Conservation (phyloP, 2,797 vertebrate species). For the Sciaenops ocellatus region DNA sequence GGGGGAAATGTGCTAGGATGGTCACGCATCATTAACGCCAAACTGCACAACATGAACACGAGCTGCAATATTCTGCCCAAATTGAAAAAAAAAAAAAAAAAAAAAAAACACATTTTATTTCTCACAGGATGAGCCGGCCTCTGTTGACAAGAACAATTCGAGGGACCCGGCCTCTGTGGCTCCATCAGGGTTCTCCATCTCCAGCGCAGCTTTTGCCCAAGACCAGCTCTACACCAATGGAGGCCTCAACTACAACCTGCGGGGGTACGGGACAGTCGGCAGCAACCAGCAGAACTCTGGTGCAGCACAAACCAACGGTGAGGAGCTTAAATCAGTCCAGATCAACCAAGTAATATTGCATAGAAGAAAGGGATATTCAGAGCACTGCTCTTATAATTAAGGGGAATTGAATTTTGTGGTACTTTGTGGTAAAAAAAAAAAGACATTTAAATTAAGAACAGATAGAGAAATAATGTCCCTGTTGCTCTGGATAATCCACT, state of each 20-base stretch:
- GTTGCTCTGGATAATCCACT: background rate
- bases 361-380: background rate
- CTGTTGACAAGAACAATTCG: constrained; percentile 90
- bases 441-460: background rate
- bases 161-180: constrained; percentile 89
- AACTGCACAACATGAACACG: constrained; percentile 30
- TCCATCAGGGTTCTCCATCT: constrained; percentile 92
- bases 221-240: constrained; percentile 98
- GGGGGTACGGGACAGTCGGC: constrained; percentile 90
- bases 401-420: background rate
- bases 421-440: background rate
- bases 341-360: background rate
- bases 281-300: constrained; percentile 91
- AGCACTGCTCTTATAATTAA: background rate
- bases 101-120: constrained; percentile 12
- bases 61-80: background rate
- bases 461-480: background rate
- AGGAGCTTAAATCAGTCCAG: constrained; percentile 30
- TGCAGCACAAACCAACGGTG: constrained; percentile 93
- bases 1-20: constrained; percentile 19
- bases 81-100: too few species aligned
- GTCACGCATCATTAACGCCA: constrained; percentile 36
- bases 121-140: constrained; percentile 89
- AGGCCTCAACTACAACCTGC: constrained; percentile 96
- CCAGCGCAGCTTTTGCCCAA: constrained; percentile 94